These are phyloP conservation scores for Prunella fulvescens DNA, from an alignment of 2,113 vertebrate genomes.

Conservation along the genomic window DNA sequence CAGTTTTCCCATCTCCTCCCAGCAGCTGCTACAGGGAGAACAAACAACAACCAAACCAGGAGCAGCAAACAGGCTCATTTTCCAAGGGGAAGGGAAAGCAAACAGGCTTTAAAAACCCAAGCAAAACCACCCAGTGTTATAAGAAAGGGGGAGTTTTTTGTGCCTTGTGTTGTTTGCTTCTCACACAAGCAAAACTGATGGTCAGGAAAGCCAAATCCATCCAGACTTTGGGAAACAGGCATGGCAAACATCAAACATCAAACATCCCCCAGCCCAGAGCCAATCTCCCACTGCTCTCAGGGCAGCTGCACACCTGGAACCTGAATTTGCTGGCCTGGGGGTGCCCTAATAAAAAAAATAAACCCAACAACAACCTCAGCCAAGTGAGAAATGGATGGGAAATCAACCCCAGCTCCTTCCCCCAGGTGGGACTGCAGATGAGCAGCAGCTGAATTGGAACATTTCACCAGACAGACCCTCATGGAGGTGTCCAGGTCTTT, in stretches of 20 bases:
- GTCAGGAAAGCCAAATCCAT: not conserved
- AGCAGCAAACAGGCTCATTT: not conserved
- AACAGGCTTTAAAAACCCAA: not conserved
- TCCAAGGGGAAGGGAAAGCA: not conserved
- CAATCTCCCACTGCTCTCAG: not conserved
- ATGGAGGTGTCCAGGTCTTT: not conserved
- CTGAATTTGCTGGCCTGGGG: not conserved
- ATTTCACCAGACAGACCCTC: not conserved
- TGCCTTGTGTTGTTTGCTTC: not conserved
- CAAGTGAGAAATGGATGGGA: not conserved
- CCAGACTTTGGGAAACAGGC: not conserved
- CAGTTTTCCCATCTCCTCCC: not conserved
- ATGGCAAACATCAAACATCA: not conserved
- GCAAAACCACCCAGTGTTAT: not conserved
- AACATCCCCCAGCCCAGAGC: not conserved
- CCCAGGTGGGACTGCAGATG: not conserved
- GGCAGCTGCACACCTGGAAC: not conserved
- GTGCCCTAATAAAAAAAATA: not conserved
- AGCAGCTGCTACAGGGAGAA: not conserved
- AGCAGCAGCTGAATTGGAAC: not conserved
- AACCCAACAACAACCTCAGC: not conserved
- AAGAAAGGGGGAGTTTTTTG: accelerated
- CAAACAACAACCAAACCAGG: not conserved
- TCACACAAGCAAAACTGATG: not conserved
- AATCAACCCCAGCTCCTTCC: not conserved